Evolutionary conservation across 1,140 invertebrate genomes (phyloP), one percentile per base, ranked within the genome.

Genomic region (Cardiocondyla obscurior): DNA sequence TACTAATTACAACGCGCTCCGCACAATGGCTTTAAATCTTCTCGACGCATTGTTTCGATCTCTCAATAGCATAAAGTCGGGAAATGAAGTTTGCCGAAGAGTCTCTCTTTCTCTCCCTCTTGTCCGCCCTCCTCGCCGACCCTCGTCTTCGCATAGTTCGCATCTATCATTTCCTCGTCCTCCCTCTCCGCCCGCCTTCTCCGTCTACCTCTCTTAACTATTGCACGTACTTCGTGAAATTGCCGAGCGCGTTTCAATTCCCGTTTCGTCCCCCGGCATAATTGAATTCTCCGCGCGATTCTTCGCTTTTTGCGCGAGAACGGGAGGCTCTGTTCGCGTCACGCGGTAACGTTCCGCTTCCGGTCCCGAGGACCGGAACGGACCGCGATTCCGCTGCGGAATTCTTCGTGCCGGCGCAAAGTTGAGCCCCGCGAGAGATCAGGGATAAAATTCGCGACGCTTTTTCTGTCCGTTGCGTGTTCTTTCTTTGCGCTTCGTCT

Each of bases 221-320:
- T 79, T 39, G 62, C 74, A 67, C 74, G 74, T 67, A 77, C 60
- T 77, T 77, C 14, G 74, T 60, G 60, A 53, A 67, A 77, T 77
- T 77, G 74, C 74, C 74, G 74, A 67, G 74, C 74, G 74, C 74
- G 74, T 79, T 79, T 79, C 74, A 79, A 79, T 79, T 79, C 74
- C 62, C 74, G 49, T 30, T 69, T 79, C 74, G 62, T 79, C 46
- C 36, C 36, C 46, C 33, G 51, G 74, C 49, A 79, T 79, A 79
- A 79, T 79, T 79, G 74, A 79, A 79, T 79, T 67, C 74, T 39
- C 46, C 46, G 46, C 33, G 46, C 74, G 74, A 79, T 79, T 79
- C 74, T 69, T 79, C 74, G 62, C 33, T 65, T 39, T 53, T 49
- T 42, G 70, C 62, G 22, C 46, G 62, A 25, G 74, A 65, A 67